Conservation (phyloP, 2,888 invertebrate species). For the Alentia gelatinosa region DNA sequence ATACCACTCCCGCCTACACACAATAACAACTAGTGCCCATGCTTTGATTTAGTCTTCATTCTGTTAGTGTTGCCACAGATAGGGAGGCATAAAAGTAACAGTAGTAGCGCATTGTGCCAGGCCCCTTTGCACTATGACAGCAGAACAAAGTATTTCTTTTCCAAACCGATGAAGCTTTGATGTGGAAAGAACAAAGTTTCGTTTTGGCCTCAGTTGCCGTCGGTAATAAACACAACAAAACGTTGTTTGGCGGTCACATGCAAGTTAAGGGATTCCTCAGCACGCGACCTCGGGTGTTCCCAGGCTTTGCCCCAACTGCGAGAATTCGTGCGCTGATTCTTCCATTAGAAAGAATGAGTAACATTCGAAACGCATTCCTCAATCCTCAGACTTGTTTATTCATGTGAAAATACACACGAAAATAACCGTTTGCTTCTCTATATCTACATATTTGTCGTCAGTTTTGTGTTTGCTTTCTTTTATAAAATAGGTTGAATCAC, state of each 20-base stretch:
- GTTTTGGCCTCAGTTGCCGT: not conserved
- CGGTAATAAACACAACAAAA: not conserved
- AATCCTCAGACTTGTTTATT: too few relatives aligned
- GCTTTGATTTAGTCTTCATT: not conserved
- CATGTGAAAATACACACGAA: too few relatives aligned
- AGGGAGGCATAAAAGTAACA: not conserved
- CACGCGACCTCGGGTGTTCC: too few relatives aligned
- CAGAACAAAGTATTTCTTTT: not conserved
- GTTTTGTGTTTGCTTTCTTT: too few relatives aligned
- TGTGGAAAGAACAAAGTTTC: not conserved
- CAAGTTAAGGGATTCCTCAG: too few relatives aligned
- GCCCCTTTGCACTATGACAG: not conserved
- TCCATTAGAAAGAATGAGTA: too few relatives aligned
- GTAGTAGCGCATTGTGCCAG: not conserved
- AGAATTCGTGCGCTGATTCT: too few relatives aligned
- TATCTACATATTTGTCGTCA: too few relatives aligned
- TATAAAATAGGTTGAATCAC: too few relatives aligned
- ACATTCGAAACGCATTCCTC: too few relatives aligned
- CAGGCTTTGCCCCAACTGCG: too few relatives aligned
- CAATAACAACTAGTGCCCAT: not conserved
- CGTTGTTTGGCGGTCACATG: not conserved
- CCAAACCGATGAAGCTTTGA: not conserved
- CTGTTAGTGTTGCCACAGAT: not conserved
- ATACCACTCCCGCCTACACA: not conserved
- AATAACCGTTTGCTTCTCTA: too few relatives aligned